Base-by-base conservation (phyloP, 2,888 invertebrate species). In the Nemoura dubitans region DNA sequence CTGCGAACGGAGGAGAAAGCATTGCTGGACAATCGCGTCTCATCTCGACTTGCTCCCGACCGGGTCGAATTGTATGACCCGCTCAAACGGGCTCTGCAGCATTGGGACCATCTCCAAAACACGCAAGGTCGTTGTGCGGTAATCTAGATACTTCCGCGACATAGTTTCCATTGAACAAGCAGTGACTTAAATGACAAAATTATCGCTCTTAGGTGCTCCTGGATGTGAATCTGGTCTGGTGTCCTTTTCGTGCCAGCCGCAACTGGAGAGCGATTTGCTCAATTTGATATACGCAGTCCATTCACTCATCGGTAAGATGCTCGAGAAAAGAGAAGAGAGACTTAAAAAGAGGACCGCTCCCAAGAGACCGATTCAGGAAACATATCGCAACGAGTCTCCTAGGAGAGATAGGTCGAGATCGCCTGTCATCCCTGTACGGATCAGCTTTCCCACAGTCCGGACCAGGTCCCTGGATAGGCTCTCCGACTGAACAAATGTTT, bases 41-140 rank as follows among this genome's bases (percentile, higher is more conserved):
- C 83, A 7, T 85, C 84, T 21, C 89, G 89, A 88, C 88, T 88
- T 27, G 87, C 87, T 30, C 87, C 88, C 3, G 89, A 88, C 83
- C 87, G 89, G 42, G 76, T 88, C 14, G 88, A 88, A 78, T 87
- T 89, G 7, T 89, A 89, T 76, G 89, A 89, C 86, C 89, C 89
- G 0, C 42, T 89, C 76, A 89, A 88, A 42, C 89, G 89, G 78
- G 89, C 89, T 16, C 76, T 89, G 27, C 77, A 87, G 26, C 89
- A 89, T n/a, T 89, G 89, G 89, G 89, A 89, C 77, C 87, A 88
- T 0, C 87, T 89, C 6, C 89, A 89, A 81, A 89, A 89, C 10
- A 89, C 89, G 0, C 89, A 89, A 89, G 89, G 89, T 89, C 10
- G 0, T 28, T 14, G 5, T 80, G n/a, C n/a, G n/a, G n/a, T n/a